Evolutionary conservation across 2,113 vertebrate genomes (phyloP), one percentile per base, ranked within the genome.

Genomic region (Rallus limicola): DNA sequence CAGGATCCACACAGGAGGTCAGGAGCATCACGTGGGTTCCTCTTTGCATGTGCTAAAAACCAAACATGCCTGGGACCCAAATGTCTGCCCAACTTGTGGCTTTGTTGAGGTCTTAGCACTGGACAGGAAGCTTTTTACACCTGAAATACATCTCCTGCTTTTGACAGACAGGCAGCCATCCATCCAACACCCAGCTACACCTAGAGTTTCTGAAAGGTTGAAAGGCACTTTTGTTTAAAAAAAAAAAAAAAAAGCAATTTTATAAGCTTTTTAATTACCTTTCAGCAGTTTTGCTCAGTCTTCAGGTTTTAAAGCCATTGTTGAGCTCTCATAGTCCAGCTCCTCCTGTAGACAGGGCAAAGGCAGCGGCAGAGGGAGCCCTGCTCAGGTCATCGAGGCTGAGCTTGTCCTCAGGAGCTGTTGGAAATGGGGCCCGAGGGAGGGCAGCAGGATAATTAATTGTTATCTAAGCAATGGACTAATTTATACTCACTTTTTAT

Each of bases 11-110:
- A 0, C 28, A 58, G 42, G 21, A 80, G 29, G 13, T 14, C 0
- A 3, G 16, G 5, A 19, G 12, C 7, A 1, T 38, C 2, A 0
- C 64, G 15, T 11, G 36, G 25, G 17, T 4, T 92, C 38, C 20
- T 88, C 88, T 38, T 46, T 4, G 7, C 25, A 18, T 0, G 0
- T 19, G 34, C 23, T 36, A 16, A 67, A 70, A 62, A 4, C 5
- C 4, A 23, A 44, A 25, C 2, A 0, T 1, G 8, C 13, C 50
- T 67, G 14, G n/a, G 46, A 33, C n/a, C 36, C 69, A 50, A 92
- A 83, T 0, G 0, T 23, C 70, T 31, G 1, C 31, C 14, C 7
- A 7, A 31, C 33, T 33, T 55, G 20, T 28, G 42, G 7, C 25
- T 71, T 38, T 0, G 1, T 13, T 59, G 31, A n/a, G 78, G 52